Base-by-base conservation (phyloP, 2,113 vertebrate species). In the Oncorhynchus keta region DNA sequence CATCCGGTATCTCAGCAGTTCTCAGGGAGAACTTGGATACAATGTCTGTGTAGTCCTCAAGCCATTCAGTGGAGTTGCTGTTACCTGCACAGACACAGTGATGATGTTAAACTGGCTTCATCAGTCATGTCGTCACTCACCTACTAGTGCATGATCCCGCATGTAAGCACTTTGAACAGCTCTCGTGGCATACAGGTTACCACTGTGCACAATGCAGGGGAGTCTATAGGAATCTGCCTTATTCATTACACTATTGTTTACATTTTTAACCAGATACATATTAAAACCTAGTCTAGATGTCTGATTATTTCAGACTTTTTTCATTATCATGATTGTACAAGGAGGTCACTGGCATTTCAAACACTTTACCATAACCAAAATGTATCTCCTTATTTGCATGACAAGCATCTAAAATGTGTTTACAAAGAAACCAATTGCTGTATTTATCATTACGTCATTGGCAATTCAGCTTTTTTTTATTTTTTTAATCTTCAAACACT, bases 11-110 rank as follows among this genome's bases (percentile, higher is more conserved):
- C 4, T 95, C 93, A 1, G 84, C 89, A 0, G 90, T 96, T 71
- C 97, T 92, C 78, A 97, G 91, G 48, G 96, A 94, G 93, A 99
- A 99, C 91, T 96, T 97, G 84, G 96, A 96, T 86, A 96, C 92
- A 0, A 99, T 96, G 76, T 91, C 92, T 3, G 70, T 75, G 67
- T 94, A 96, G 85, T 95, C 90, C 4, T 49, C 79, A 86, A 94
- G 83, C 85, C 81, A 85, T 84, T 91, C 92, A 48, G 89, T 20
- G 13, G 45, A 61, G 79, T 85, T 83, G 67, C 3, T 22, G 89
- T 89, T 94, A 68, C 28, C 95, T 93, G 83, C 8, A 9, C 4
- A 64, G 16, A 32, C 16, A 78, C 14, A 6, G 62, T 51, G 18
- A 35, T 69, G 61, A 45, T 74, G 48, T 55, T 64, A 68, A 39